Evolutionary conservation across 92 coral and sea anemone species (phyloP), one percentile per base, ranked within the genome.

Genomic region (Hydrozoanthus gracilis): DNA sequence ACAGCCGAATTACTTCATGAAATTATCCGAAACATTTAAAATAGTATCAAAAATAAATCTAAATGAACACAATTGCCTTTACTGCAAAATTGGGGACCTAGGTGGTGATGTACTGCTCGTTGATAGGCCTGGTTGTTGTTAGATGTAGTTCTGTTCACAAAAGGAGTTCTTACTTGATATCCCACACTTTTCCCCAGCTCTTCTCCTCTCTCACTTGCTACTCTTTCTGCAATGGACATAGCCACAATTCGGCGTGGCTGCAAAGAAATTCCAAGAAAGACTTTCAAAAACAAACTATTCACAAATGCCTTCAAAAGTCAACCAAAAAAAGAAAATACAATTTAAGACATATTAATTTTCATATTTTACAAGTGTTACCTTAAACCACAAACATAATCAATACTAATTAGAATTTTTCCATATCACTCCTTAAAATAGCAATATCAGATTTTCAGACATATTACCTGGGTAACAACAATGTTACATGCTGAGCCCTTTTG

Each of bases 221-320:
- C 98, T 87, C 98, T 89, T 71, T 96, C 98, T 44, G 98, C 98
- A 39, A 96, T 92, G 62, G 98, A 92, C 98, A 94, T 94, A 14
- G 98, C 98, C 10, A 94, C 98, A 47, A 94, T 92, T 56, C 98
- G 90, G 35, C 98, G 94, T 45, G 98, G 98, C 98, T 94, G 79
- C 55, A 64, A 89, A 75, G 6, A 55, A 15, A 72, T 18, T 18
- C 15, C 16, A 14, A 6, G 76, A 39, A 74, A 16, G 3, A 17
- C 11, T 11, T 44, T 17, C 17, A 77, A 27, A 64, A 64, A 64
- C 20, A 15, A 12, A 64, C 12, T 11, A 58, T 58, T 58, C 15
- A 27, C 39, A 58, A 58, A 58, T 58, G 15, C 15, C 64, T 58
- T 3, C 15, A 58, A 58, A 3, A 3, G 62, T 8, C 10, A 56